Base-by-base conservation (phyloP, 35 echinoderm and acorn worm species). In the Anneissia japonica region DNA sequence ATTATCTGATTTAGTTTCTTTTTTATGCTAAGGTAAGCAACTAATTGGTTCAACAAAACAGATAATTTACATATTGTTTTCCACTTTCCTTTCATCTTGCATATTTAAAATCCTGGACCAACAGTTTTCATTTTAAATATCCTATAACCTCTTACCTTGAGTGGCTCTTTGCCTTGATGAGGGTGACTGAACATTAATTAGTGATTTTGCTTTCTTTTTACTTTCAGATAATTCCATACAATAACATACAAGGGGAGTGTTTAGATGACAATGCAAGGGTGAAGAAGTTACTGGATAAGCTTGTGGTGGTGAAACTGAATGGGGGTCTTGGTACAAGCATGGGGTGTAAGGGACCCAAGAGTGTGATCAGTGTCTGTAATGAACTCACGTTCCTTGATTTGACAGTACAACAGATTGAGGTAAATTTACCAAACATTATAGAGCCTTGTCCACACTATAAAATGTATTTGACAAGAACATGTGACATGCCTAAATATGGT, bases 301-400 rank as follows among this genome's bases (percentile, higher is more conserved):
- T 97, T 39, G 95, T 97, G 16, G 95, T 97, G 34, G 82, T 97
- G 30, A 97, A 97, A 74, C 83, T 97, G 3, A 97, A 97, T 89
- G 95, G 95, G 34, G 95, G 95, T 32, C 86, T 97, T 19, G 95
- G 95, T 12, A 97, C 95, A 30, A 93, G 91, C 43, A 97, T 97
- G 95, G 95, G 95, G 33, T 97, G 95, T 84, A 93, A 76, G 26
- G 95, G 95, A 0, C 95, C 95, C 0, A 97, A 97, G 83, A 97
- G 95, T 76, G 81, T 97, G 35, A 97, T 97, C 86, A 93, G 79
- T 87, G 95, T 97, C 85, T 74, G 91, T 29, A 97, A 93, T 89
- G 95, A 97, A 26, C 82, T 97, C 26, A 97, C 95, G 19, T 97
- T 97, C 56, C 83, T 97, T 1, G 95, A 97, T 40, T 86, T 97